Evolutionary conservation across 2,888 invertebrate species (phyloP).

Genomic region (Crioceris asparagi): DNA sequence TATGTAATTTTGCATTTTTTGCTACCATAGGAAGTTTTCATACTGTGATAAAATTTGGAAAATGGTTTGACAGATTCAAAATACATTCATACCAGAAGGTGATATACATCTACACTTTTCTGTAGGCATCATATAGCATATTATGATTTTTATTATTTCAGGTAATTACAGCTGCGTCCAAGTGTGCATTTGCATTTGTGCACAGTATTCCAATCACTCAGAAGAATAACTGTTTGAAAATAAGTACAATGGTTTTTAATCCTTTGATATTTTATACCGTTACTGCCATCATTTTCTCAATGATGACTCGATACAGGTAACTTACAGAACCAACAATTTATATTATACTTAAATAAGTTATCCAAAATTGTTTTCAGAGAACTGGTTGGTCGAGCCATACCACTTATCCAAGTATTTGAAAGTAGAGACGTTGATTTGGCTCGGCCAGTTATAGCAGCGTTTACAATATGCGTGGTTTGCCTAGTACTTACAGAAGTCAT

Average conservation of each 20-base stretch:
- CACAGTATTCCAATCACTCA: conserved; percentile 31
- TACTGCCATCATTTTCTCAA: conserved; percentile 31
- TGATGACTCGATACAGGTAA: conserved; percentile 40
- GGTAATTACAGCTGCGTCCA: conserved; percentile 36
- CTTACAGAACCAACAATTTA: background rate
- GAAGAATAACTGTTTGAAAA: conserved; percentile 27
- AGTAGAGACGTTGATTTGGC: conserved; percentile 50
- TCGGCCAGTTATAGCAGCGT: conserved; percentile 47
- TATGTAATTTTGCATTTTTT: conserved; percentile 35
- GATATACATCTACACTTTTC: too few relatives aligned
- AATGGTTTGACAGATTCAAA: conserved; percentile 32
- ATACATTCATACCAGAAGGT: conserved; percentile 30
- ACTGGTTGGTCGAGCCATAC: conserved; percentile 47
- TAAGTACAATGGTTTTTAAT: conserved; percentile 31
- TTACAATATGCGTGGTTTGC: conserved; percentile 48
- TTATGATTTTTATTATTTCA: conserved; percentile 21
- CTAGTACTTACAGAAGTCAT: conserved; percentile 53
- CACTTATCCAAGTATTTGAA: conserved; percentile 49
- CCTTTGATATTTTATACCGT: conserved; percentile 33
- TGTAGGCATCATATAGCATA: conserved; percentile 1
- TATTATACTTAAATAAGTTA: background rate
- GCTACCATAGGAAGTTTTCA: conserved; percentile 34
- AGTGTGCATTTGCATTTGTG: conserved; percentile 37
- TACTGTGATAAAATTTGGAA: conserved; percentile 35
- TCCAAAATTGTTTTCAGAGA: conserved; percentile 34